Conservation (phyloP, 2,113 vertebrate genomes). For the Psophia crepitans region DNA sequence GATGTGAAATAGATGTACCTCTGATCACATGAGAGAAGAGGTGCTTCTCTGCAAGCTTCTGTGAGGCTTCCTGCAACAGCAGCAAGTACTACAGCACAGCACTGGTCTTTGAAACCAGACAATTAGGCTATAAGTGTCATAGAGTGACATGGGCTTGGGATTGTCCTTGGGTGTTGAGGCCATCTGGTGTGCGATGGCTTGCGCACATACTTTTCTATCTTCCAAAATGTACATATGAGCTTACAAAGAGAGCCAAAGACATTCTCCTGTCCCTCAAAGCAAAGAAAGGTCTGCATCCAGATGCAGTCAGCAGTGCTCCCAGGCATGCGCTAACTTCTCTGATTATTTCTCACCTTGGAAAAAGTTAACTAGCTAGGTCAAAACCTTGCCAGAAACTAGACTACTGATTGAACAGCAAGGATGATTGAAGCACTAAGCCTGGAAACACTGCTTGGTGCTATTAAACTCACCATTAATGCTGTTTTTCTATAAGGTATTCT, state of each 20-base stretch:
- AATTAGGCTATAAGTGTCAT: neutral
- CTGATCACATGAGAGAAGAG: neutral
- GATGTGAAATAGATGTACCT: neutral
- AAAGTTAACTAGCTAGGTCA: neutral
- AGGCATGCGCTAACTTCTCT: neutral
- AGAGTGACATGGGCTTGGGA: neutral
- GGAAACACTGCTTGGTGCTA: neutral
- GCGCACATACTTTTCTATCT: neutral
- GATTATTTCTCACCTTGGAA: neutral
- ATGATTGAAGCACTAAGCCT: neutral
- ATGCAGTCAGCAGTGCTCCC: neutral
- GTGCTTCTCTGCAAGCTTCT: neutral
- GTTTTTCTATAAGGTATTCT: neutral
- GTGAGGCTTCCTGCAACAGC: neutral
- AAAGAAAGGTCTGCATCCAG: neutral
- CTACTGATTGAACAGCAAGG: neutral
- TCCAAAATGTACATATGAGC: neutral
- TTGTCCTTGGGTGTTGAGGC: neutral
- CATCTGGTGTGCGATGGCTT: neutral
- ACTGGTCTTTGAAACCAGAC: neutral
- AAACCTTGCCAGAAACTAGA: neutral
- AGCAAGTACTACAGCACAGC: neutral
- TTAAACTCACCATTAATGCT: neutral
- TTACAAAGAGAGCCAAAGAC: neutral
- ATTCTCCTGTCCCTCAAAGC: neutral